Evolutionary conservation across 2,113 vertebrate species (phyloP).

Genomic region (Trachemys scripta): DNA sequence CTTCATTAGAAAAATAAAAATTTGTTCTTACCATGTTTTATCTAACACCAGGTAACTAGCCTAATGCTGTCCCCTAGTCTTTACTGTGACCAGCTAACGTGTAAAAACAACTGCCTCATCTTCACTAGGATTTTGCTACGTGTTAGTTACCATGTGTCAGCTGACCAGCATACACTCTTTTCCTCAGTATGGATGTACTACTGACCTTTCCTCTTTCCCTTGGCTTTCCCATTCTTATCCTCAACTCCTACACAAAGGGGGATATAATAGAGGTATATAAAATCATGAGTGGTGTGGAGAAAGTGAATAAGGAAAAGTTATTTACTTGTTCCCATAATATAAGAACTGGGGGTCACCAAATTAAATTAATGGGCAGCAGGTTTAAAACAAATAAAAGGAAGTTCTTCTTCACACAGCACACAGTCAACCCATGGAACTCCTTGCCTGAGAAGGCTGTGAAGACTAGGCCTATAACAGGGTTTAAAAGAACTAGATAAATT

Average conservation of each 20-base stretch:
- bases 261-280: too few relatives aligned
- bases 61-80: not conserved
- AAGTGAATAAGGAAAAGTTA: too few relatives aligned
- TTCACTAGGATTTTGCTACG: not conserved
- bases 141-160: not conserved
- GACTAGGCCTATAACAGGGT: too few relatives aligned
- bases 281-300: too few relatives aligned
- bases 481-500: too few relatives aligned
- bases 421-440: too few relatives aligned
- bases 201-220: not conserved
- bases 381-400: too few relatives aligned
- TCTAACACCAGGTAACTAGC: not conserved
- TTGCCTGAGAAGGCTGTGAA: too few relatives aligned
- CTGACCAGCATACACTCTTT: not conserved
- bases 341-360: too few relatives aligned
- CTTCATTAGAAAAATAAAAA: not conserved
- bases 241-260: fast-evolving
- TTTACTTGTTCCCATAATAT: too few relatives aligned
- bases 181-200: not conserved
- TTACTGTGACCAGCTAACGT: not conserved
- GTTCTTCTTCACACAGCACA: too few relatives aligned
- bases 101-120: not conserved
- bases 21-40: not conserved
- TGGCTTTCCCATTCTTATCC: not conserved
- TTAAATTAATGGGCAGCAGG: too few relatives aligned